phyloP scores from a whole-genome alignment of 2,888 invertebrate species.

The Idaea dimidiata region DNA sequence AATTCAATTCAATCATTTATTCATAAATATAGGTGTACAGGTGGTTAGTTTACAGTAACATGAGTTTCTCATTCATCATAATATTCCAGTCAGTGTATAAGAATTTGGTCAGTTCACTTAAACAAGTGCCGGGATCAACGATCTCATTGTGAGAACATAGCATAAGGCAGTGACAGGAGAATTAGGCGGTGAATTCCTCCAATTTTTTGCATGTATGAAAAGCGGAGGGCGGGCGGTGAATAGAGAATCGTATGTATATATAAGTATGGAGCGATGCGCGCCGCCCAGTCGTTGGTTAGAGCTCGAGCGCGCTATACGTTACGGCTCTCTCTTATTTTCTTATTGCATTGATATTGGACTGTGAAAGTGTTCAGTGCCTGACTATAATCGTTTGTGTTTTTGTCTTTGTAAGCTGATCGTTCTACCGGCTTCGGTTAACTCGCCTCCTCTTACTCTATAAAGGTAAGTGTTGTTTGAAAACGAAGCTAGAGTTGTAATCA shows the following conservation, averaged over 20 bases:
- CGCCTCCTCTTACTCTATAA: background rate
- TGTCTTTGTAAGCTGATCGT: conserved; percentile 34
- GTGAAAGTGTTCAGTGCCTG: conserved; percentile 54
- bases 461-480: background rate
- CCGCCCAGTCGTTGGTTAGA: conserved; percentile 66
- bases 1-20: no score
- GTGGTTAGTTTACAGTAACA: no score
- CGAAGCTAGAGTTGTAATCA: background rate
- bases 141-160: conserved; percentile 72
- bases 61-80: no score
- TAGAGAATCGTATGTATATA: conserved; percentile 61
- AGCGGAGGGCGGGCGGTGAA: conserved; percentile 64
- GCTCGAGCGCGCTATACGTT: conserved; percentile 45
- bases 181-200: conserved; percentile 74
- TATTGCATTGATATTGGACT: conserved; percentile 35
- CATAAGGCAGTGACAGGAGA: conserved; percentile 71
- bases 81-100: conserved; percentile 34
- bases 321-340: conserved; percentile 25
- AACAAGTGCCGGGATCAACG: conserved; percentile 71
- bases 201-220: conserved; percentile 73
- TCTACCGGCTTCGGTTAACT: conserved; percentile 24
- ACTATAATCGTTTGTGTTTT: conserved; percentile 26
- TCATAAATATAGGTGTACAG: no score
- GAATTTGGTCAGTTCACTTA: conserved; percentile 62
- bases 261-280: conserved; percentile 56